A percentile compares a stretch with the other conserved stretches of the same genome.
Conservation (phyloP, 37 sponge, comb jelly and placozoan species). For the Sycon ciliatum region DNA sequence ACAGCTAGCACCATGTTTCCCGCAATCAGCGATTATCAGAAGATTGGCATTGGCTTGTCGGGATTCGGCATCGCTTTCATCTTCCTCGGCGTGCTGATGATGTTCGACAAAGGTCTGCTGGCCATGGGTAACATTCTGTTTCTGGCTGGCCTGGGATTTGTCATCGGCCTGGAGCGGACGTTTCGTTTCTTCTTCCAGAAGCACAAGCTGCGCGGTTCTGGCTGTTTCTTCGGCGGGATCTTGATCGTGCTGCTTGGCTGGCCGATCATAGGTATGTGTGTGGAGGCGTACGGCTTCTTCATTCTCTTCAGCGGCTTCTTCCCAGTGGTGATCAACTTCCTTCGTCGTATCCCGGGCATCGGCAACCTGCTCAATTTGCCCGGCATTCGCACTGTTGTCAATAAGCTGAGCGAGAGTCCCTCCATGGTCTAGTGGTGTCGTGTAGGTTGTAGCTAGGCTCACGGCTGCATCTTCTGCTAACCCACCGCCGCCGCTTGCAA, state of each 20-base stretch:
- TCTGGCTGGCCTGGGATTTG: conserved; percentile 73
- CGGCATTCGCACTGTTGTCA: conserved; percentile 66
- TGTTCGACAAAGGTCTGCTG: conserved; percentile 83
- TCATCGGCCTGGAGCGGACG: conserved; percentile 81
- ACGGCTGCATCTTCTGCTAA: background rate
- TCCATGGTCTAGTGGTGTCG: background rate
- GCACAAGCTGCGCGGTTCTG: conserved; percentile 75
- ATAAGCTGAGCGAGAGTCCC: too few relatives aligned
- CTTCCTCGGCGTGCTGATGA: conserved; percentile 69
- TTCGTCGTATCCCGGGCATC: conserved; percentile 76
- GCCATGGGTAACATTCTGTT: conserved; percentile 95
- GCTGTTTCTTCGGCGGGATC: conserved; percentile 82
- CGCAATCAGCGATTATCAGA: conserved; percentile 20
- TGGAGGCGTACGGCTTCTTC: conserved; percentile 87
- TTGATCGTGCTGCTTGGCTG: conserved; percentile 77
- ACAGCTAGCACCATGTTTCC: too few relatives aligned
- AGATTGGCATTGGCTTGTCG: conserved; percentile 84
- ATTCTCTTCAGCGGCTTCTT: conserved; percentile 72
- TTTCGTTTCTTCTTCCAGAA: conserved; percentile 89
- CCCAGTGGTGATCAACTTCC: conserved; percentile 67
- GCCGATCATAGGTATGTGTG: conserved; percentile 87
- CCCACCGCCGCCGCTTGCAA: background rate
- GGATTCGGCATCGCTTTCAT: conserved; percentile 77
- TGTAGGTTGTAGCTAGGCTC: background rate
- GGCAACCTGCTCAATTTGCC: conserved; percentile 78